Percentiles rank a stretch among this genome's conserved stretches.
These are phyloP conservation scores for Cerastis leucographa DNA, from an alignment of 2,888 invertebrate species.

Conservation along the genomic window DNA sequence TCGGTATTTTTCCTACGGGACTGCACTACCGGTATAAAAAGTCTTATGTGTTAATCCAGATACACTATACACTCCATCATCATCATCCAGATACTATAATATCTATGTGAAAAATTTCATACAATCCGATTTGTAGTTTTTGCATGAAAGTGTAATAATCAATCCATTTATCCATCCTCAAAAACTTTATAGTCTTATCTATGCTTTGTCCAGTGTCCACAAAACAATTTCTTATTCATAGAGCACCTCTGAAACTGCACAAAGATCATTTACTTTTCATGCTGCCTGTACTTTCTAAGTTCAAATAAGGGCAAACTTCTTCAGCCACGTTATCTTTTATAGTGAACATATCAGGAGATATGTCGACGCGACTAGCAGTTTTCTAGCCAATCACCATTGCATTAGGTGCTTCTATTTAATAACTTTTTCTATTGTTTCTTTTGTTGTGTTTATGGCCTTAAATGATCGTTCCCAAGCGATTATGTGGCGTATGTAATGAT, in stretches of 20 bases:
- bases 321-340: conserved; percentile 50
- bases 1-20: neutral
- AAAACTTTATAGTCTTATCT: neutral
- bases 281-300: conserved; percentile 28
- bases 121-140: neutral
- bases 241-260: neutral
- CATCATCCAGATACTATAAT: neutral
- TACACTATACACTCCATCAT: no score
- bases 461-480: neutral
- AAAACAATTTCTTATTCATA: conserved; percentile 20
- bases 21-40: neutral
- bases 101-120: neutral
- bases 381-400: conserved; percentile 45
- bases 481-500: neutral
- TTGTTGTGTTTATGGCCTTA: neutral
- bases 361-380: conserved; percentile 8
- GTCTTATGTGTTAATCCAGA: neutral
- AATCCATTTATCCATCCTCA: neutral
- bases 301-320: conserved; percentile 31
- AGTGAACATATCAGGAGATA: conserved; percentile 20
- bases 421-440: neutral
- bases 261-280: conserved; percentile 30
- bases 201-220: neutral
- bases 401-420: conserved; percentile 23
- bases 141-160: neutral